Percentiles rank a stretch among this genome's conserved stretches.
phyloP scores from a whole-genome alignment of 2,797 vertebrate genomes.

The Falco naumanni region DNA sequence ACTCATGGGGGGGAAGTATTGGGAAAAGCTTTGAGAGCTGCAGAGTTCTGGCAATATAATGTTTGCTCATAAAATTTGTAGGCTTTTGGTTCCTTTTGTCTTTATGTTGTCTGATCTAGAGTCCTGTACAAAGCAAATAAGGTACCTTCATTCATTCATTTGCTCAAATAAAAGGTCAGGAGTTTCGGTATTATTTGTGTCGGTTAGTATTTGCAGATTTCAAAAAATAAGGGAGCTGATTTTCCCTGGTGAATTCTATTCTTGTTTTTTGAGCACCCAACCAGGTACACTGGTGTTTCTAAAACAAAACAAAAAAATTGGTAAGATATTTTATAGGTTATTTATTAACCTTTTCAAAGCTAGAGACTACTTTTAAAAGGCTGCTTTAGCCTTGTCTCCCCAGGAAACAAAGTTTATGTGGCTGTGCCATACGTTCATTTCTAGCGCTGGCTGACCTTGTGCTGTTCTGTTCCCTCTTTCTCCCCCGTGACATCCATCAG shows the following conservation, averaged over 20 bases:
- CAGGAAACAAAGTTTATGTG: background rate
- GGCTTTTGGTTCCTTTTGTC: background rate
- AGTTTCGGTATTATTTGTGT: background rate
- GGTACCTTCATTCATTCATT: background rate
- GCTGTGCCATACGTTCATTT: background rate
- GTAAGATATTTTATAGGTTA: background rate
- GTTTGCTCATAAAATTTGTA: background rate
- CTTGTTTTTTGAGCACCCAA: background rate
- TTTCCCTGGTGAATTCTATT: background rate
- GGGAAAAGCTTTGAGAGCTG: background rate
- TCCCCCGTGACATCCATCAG: background rate
- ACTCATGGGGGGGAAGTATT: rapidly evolving
- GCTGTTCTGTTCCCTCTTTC: background rate
- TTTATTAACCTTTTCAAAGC: background rate
- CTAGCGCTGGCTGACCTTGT: background rate
- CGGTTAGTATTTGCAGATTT: background rate
- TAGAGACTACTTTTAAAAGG: background rate
- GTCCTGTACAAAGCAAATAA: background rate
- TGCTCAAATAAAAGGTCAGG: background rate
- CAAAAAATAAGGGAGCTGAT: background rate
- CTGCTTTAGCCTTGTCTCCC: background rate
- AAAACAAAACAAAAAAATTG: background rate
- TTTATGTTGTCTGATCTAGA: background rate
- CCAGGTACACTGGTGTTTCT: background rate
- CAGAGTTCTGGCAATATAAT: background rate